Conservation (phyloP, 2,888 invertebrate genomes). For the Ditylenchus weischeri region DNA sequence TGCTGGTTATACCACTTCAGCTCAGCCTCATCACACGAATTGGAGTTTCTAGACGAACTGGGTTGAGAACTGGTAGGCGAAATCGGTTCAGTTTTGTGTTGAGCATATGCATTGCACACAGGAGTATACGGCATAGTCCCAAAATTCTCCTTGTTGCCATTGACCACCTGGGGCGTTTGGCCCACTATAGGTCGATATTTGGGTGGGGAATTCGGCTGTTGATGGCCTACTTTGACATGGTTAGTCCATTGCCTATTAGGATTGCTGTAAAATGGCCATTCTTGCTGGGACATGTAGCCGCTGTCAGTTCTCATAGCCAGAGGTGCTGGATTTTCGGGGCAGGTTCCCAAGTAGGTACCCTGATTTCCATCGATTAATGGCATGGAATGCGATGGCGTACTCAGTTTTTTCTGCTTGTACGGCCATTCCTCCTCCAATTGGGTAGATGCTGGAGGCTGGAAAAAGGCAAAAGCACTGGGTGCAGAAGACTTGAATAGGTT, state of each 20-base stretch:
- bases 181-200: constrained; percentile 22
- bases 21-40: constrained; percentile 39
- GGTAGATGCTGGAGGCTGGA: background rate
- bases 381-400: background rate
- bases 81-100: background rate
- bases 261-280: no score
- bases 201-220: no score
- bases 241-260: no score
- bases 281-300: background rate
- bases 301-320: background rate
- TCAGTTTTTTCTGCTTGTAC: background rate
- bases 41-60: background rate
- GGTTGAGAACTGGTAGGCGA: background rate
- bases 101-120: constrained; percentile 1
- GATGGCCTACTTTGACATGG: no score
- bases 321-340: background rate
- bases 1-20: constrained; percentile 39
- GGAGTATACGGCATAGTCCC: background rate
- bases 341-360: background rate
- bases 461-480: no score
- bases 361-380: background rate
- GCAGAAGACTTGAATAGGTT: background rate
- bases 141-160: background rate
- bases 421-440: background rate
- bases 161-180: constrained; percentile 6